phyloP scores from a whole-genome alignment of 1,140 invertebrate species.

The Heliconius himera region DNA sequence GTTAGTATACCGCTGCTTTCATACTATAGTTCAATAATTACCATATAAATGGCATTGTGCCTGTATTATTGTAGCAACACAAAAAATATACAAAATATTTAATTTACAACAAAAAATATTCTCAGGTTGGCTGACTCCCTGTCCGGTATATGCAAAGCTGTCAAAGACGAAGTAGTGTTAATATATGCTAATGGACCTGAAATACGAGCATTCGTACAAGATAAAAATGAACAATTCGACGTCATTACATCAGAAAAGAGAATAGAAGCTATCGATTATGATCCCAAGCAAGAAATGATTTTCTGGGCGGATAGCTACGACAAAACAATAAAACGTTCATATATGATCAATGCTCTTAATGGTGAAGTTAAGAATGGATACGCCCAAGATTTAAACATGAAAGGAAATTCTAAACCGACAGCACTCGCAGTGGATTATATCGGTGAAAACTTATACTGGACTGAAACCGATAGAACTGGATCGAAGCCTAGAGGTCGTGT shows the following conservation, averaged over 20 bases:
- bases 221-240: slow-evolving; percentile 86
- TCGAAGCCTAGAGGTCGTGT: slow-evolving; percentile 88
- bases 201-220: slow-evolving; percentile 88
- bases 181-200: slow-evolving; percentile 92
- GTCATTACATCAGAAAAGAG: slow-evolving; percentile 92
- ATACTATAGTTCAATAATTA: background rate
- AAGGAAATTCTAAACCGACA: slow-evolving; percentile 90
- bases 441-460: slow-evolving; percentile 96
- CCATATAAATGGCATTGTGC: too few species aligned
- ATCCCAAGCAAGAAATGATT: slow-evolving; percentile 89
- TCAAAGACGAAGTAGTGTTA: slow-evolving; percentile 84
- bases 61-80: too few species aligned
- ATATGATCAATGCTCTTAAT: slow-evolving; percentile 90
- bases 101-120: slow-evolving; percentile 6
- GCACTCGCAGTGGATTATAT: slow-evolving; percentile 95
- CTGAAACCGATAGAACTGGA: slow-evolving; percentile 90
- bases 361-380: slow-evolving; percentile 91
- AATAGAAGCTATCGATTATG: slow-evolving; percentile 94
- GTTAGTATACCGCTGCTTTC: slow-evolving; percentile 40
- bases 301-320: slow-evolving; percentile 97
- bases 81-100: too few species aligned
- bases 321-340: slow-evolving; percentile 94
- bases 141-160: slow-evolving; percentile 91
- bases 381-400: slow-evolving; percentile 93
- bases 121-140: slow-evolving; percentile 85